Conservation (phyloP, 2,113 vertebrate species). For the Seriola rivoliana region DNA sequence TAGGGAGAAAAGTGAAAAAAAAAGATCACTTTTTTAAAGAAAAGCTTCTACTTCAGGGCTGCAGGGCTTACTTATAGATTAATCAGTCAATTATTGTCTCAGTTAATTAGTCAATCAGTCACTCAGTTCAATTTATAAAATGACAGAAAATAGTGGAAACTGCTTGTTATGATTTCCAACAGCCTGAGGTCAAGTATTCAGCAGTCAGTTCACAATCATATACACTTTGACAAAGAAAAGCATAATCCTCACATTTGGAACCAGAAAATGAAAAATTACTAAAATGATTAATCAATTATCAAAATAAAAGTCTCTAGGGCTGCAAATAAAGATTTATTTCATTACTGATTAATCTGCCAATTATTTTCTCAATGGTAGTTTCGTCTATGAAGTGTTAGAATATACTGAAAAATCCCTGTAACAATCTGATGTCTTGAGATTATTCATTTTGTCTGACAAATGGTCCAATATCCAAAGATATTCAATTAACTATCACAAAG, state of each 20-base stretch:
- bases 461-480: not conserved
- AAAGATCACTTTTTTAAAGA: conserved; percentile 8
- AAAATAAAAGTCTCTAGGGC: not conserved
- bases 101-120: not conserved
- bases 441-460: not conserved
- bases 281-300: not conserved
- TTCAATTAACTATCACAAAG: not conserved
- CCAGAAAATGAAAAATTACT: not conserved
- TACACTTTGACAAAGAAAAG: not conserved
- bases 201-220: not conserved
- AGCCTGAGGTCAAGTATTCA: not conserved
- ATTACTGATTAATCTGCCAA: not conserved
- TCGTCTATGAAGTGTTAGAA: not conserved
- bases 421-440: not conserved
- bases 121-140: not conserved
- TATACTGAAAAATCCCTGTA: not conserved
- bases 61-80: not conserved
- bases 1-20: conserved; percentile 2
- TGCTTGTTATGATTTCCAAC: not conserved
- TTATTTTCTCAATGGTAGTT: not conserved
- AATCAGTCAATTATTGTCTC: not conserved
- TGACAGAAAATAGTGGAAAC: not conserved
- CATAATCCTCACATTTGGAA: not conserved
- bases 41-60: not conserved
- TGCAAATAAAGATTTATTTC: not conserved